Base-by-base conservation (phyloP, 30 jellyfish, hydroid and myxozoan genomes). In the Sanderia malayensis region DNA sequence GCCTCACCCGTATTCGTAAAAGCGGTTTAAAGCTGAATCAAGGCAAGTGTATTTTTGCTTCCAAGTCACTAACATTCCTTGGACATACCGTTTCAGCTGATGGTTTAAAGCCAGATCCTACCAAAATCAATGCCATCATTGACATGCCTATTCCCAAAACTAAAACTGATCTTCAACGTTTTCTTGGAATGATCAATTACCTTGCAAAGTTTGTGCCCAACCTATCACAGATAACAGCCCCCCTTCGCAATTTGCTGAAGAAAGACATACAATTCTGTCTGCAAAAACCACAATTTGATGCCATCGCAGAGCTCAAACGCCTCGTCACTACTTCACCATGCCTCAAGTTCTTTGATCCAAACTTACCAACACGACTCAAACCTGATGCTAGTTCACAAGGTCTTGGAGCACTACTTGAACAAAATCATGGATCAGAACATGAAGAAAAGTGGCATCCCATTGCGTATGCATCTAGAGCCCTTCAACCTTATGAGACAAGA, bases 71-170 rank as follows among this genome's bases (percentile, higher is more conserved):
- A 21, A 79, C 85, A 0, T 85, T 73, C 37, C 69, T 85, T 0
- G 95, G 93, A 29, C 95, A 79, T 59, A 52, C 30, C 26, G 58
- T 85, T 28, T 65, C 96, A 49, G 82, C 90, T 1, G 29, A 62
- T 17, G 95, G 96, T 20, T 45, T 80, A 13, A 28, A 25, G 24
- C 85, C 95, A 33, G 96, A 85, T 47, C 77, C 76, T 9, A 44
- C 22, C n/a, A 79, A 85, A 70, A 57, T 68, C 22, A 29, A 45
- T 53, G 95, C 91, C 31, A 79, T 85, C n/a, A n/a, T 29, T 37
- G 77, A 85, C 21, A 73, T 67, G 76, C 96, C 92, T 18, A 70
- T 20, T 9, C 95, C 96, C 2, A 80, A 80, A 1, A 76, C 76
- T 30, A 82, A 27, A 23, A 78, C 67, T 41, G 95, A 79, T 44